Conservation (phyloP, 2,888 invertebrate genomes). For the Teinopalpus imperialis region DNA sequence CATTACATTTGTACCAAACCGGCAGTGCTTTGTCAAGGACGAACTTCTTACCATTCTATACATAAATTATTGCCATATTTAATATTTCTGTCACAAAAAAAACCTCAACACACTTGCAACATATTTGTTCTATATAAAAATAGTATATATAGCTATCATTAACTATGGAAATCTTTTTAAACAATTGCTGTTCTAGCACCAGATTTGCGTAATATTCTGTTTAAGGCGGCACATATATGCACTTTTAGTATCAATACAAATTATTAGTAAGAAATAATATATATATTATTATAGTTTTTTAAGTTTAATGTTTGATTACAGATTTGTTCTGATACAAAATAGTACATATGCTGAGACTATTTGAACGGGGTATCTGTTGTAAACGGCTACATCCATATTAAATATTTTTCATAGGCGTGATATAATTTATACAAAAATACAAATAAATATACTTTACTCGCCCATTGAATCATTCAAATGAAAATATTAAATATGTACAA, state of each 20-base stretch:
- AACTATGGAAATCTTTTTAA: conserved; percentile 16
- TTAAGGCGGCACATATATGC: conserved; percentile 5
- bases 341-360: neutral
- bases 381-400: conserved; percentile 6
- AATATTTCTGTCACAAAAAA: conserved; percentile 12
- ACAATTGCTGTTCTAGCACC: conserved; percentile 19
- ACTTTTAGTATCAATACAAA: conserved; percentile 6
- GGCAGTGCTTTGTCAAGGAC: conserved; percentile 51
- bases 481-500: conserved; percentile 20
- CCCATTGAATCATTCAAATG: conserved; percentile 11
- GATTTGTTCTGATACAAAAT: conserved; percentile 6
- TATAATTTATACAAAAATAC: conserved; percentile 22
- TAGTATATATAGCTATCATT: conserved; percentile 15
- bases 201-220: conserved; percentile 17
- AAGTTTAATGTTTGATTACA: no score
- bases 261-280: neutral
- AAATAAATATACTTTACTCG: conserved; percentile 11
- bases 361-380: neutral
- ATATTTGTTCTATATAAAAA: conserved; percentile 26
- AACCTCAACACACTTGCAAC: conserved; percentile 23
- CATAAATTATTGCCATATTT: conserved; percentile 36
- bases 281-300: no score
- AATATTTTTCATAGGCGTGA: conserved; percentile 17
- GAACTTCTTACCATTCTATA: conserved; percentile 28
- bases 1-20: conserved; percentile 59